Evolutionary conservation across 2,113 vertebrate genomes (phyloP), one percentile per base, ranked within the genome.

Genomic region (Ploceus nigricollis): DNA sequence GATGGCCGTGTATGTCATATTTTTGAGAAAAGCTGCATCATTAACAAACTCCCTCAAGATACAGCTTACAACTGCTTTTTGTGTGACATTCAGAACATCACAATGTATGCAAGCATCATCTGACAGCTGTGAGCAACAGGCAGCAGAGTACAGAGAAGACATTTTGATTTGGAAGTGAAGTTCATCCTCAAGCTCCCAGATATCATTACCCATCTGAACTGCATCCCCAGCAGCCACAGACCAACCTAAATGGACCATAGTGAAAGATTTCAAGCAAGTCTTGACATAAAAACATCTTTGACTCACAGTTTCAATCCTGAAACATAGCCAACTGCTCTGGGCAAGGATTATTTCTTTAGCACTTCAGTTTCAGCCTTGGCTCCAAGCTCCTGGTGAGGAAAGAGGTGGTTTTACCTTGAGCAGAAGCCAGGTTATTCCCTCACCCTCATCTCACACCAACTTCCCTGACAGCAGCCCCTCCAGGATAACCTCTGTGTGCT

Each of bases 221-320:
- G 3, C 10, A 11, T 35, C 87, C 40, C 44, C 42, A 17, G 28
- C 64, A 88, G 79, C 24, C 82, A 71, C 60, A 60, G 60, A 58
- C 64, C 90, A 78, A 90, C 93, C 68, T 87, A 85, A 90, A 91
- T 58, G 57, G 88, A 94, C 88, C 76, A 75, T 82, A 92, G 76
- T 56, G 89, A 82, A 68, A 47, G 76, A 89, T 90, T 93, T 86
- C 78, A 89, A 91, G 57, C 50, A 89, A 79, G 60, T 69, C 88
- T 73, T 78, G 86, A 94, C 68, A 95, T 83, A 94, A 90, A 96
- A 68, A 28, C 48, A 82, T 89, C 71, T 93, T 95, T 94, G 83
- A 93, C 60, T 95, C 83, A 51, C 51, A 37, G 72, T 60, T 94
- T 77, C 77, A 83, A 75, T 24, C 12, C 65, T 91, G 87, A 92